Evolutionary conservation across 2,797 vertebrate genomes (phyloP).

Genomic region (Myripristis jacobus): DNA sequence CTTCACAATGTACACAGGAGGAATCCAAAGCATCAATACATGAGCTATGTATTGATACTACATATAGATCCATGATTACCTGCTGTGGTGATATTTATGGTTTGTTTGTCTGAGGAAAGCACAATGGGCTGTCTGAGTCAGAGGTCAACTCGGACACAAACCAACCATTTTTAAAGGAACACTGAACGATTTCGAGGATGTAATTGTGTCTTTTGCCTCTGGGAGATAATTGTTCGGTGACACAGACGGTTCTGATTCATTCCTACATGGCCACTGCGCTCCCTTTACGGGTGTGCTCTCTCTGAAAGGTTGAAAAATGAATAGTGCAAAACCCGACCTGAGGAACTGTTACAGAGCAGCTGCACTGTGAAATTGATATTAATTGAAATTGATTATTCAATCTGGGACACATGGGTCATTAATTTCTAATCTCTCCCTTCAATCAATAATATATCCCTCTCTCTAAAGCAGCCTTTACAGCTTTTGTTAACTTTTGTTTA

Average conservation of each 20-base stretch:
- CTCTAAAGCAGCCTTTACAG: constrained; percentile 63
- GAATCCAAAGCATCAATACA: constrained; percentile 13
- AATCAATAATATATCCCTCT: constrained; percentile 78
- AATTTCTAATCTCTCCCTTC: constrained; percentile 81
- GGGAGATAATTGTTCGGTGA: constrained; percentile 9
- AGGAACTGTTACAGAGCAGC: constrained; percentile 70
- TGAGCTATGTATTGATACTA: no score
- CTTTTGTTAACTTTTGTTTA: constrained; percentile 71
- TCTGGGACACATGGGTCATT: constrained; percentile 82
- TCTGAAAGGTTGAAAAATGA: constrained; percentile 71
- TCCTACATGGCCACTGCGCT: constrained; percentile 18
- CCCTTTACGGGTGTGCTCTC: constrained; percentile 26
- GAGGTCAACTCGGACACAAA: constrained; percentile 22
- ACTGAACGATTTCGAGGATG: constrained; percentile 3
- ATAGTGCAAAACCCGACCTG: constrained; percentile 55
- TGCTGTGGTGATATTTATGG: constrained; percentile 17
- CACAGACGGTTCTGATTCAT: constrained; percentile 8
- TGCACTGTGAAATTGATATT: constrained; percentile 81
- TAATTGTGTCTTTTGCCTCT: background rate
- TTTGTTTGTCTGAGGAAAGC: constrained; percentile 24
- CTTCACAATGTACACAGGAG: constrained; percentile 15
- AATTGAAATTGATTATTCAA: constrained; percentile 86
- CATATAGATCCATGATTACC: background rate
- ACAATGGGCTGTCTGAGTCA: constrained; percentile 4
- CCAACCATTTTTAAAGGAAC: constrained; percentile 21